Percentiles rank a stretch among this genome's conserved stretches.
Conservation (phyloP, 2,113 vertebrate genomes). For the Upupa epops region DNA sequence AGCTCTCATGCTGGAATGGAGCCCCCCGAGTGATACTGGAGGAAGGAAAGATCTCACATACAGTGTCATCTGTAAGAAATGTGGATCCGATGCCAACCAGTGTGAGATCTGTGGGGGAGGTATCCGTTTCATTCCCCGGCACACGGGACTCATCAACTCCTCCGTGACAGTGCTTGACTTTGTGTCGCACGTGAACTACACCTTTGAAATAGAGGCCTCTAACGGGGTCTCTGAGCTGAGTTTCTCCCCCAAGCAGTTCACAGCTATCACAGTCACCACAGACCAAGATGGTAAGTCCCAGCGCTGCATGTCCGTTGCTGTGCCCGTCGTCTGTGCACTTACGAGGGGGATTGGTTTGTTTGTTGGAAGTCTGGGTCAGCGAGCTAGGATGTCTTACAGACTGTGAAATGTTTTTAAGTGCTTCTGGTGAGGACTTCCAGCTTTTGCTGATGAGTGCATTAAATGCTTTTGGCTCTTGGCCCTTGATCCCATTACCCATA, state of each 20-base stretch:
- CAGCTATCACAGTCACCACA: conserved; percentile 87
- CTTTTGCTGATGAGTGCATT: neutral
- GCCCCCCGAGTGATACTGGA: conserved; percentile 88
- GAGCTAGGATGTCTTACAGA: neutral
- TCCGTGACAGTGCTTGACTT: conserved; percentile 90
- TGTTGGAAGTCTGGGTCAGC: neutral
- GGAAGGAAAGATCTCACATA: conserved; percentile 93
- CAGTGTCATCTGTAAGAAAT: conserved; percentile 90
- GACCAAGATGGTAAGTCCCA: conserved; percentile 90
- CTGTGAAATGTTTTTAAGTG: neutral
- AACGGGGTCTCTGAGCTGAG: conserved; percentile 92
- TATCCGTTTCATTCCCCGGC: conserved; percentile 88
- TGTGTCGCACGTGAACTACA: conserved; percentile 91
- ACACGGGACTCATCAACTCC: conserved; percentile 84
- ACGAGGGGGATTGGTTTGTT: fast-evolving
- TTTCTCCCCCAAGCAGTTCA: conserved; percentile 86
- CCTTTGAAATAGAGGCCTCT: conserved; percentile 92
- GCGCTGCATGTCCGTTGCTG: fast-evolving
- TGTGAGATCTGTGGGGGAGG: conserved; percentile 90
- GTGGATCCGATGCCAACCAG: conserved; percentile 77
- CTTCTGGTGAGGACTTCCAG: neutral
- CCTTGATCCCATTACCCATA: neutral
- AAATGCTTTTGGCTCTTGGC: neutral
- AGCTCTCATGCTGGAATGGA: conserved; percentile 92
- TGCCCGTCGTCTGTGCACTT: fast-evolving